phyloP scores from a whole-genome alignment of 2,797 vertebrate species.

The Thunnus albacares region DNA sequence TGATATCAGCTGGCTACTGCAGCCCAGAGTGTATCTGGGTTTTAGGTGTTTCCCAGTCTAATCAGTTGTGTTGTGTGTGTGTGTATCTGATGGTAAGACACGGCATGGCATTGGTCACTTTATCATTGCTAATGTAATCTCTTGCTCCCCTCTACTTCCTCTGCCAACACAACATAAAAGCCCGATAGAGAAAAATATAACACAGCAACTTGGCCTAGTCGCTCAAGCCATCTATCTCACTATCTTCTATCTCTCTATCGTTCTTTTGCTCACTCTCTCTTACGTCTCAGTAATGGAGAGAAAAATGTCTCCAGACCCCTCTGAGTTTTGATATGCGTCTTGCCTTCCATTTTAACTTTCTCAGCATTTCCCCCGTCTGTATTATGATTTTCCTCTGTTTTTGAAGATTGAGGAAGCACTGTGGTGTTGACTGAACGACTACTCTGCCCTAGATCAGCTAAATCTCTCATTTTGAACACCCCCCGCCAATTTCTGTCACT shows the following conservation, averaged over 20 bases:
- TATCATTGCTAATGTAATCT: constrained; percentile 76
- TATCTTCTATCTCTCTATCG: constrained; percentile 59
- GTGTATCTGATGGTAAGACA: constrained; percentile 74
- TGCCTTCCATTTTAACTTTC: constrained; percentile 58
- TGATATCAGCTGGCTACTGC: constrained; percentile 56
- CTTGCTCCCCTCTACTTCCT: constrained; percentile 51
- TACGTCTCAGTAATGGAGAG: constrained; percentile 28
- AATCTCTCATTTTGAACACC: constrained; percentile 85
- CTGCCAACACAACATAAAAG: constrained; percentile 61
- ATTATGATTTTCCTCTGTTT: constrained; percentile 74
- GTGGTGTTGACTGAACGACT: constrained; percentile 79
- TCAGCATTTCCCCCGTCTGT: constrained; percentile 63
- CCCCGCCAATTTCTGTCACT: constrained; percentile 85
- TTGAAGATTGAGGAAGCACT: constrained; percentile 77
- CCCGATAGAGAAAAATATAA: constrained; percentile 63
- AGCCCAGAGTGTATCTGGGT: constrained; percentile 64
- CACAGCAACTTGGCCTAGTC: constrained; percentile 48
- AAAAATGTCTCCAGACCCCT: constrained; percentile 50
- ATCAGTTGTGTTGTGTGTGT: constrained; percentile 60
- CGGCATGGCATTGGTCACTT: constrained; percentile 61
- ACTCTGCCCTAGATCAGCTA: constrained; percentile 85
- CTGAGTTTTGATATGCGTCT: constrained; percentile 47
- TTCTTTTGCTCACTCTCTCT: constrained; percentile 40
- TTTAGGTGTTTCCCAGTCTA: constrained; percentile 58
- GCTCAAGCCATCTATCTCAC: constrained; percentile 49